Evolutionary conservation across 2,797 vertebrate genomes (phyloP).

Genomic region (Aulostomus chinensis): DNA sequence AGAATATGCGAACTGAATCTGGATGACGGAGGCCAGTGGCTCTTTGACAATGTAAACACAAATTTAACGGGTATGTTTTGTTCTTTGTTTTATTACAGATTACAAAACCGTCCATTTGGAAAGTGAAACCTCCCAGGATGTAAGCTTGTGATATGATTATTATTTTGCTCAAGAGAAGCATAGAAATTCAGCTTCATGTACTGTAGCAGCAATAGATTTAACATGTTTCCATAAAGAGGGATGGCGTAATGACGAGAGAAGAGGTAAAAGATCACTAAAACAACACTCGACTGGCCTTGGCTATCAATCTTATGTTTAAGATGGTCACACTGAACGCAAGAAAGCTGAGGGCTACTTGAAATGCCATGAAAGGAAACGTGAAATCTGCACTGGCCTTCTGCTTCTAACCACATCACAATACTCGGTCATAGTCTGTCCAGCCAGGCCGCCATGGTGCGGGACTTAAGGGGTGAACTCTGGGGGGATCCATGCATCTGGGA

Average conservation of each 20-base stretch:
- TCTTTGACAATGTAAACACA: constrained; percentile 46
- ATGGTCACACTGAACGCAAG: constrained; percentile 21
- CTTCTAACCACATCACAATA: constrained; percentile 51
- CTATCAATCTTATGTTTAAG: constrained; percentile 24
- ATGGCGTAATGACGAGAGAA: constrained; percentile 12
- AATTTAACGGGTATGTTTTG: constrained; percentile 7
- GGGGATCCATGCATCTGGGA: constrained; percentile 57
- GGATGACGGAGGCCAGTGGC: constrained; percentile 14
- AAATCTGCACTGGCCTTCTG: constrained; percentile 28
- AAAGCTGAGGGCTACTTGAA: constrained; percentile 30
- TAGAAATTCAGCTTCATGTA: constrained; percentile 16
- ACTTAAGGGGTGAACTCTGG: constrained; percentile 18
- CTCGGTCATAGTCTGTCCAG: constrained; percentile 20
- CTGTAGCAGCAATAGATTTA: constrained; percentile 30
- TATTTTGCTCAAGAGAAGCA: constrained; percentile 27
- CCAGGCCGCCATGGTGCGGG: constrained; percentile 7
- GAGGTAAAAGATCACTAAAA: constrained; percentile 42
- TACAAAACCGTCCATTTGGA: constrained; percentile 34
- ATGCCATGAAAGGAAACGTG: constrained; percentile 41
- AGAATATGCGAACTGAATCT: constrained; percentile 14
- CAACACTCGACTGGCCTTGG: constrained; percentile 24
- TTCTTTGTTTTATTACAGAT: constrained; percentile 28
- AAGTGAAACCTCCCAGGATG: constrained; percentile 13
- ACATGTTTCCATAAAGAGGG: constrained; percentile 26
- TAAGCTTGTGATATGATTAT: constrained; percentile 19